A percentile compares a stretch with the other conserved stretches of the same genome.
phyloP scores from a whole-genome alignment of 2,797 vertebrate genomes.

The Tadarida brasiliensis region DNA sequence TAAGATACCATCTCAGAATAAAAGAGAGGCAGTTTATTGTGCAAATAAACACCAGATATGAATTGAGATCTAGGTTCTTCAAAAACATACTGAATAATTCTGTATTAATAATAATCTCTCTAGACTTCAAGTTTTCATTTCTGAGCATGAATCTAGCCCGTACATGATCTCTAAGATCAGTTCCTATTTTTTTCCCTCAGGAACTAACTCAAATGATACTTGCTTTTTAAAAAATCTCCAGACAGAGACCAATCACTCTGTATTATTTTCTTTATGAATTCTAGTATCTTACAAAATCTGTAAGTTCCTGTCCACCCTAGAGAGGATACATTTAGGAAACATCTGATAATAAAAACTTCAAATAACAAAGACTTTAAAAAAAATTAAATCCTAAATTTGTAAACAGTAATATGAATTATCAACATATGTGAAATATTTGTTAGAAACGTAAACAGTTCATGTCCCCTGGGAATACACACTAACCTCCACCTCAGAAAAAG shows the following conservation, averaged over 20 bases:
- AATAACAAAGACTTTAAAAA: constrained; percentile 19
- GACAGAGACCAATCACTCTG: constrained; percentile 10
- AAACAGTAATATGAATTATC: neutral
- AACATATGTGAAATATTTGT: constrained; percentile 66
- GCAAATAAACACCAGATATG: neutral
- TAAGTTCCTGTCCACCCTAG: neutral
- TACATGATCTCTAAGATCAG: constrained; percentile 45
- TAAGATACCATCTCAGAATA: neutral
- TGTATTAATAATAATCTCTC: constrained; percentile 38
- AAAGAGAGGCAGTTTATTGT: constrained; percentile 30
- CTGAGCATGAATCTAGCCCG: neutral
- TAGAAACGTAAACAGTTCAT: constrained; percentile 55
- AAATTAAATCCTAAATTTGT: constrained; percentile 31
- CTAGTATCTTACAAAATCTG: constrained; percentile 64
- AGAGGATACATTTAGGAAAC: constrained; percentile 28
- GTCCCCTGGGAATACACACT: constrained; percentile 65
- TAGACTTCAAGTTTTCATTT: constrained; percentile 52
- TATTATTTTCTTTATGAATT: constrained; percentile 62
- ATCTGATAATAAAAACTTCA: constrained; percentile 62
- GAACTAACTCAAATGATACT: constrained; percentile 51
- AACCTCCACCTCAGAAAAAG: constrained; percentile 44
- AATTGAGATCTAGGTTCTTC: constrained; percentile 14
- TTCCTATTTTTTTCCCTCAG: neutral
- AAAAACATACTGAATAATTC: neutral
- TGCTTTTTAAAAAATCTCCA: neutral